phyloP scores from a whole-genome alignment of 1,140 invertebrate genomes.

The Delia radicum region DNA sequence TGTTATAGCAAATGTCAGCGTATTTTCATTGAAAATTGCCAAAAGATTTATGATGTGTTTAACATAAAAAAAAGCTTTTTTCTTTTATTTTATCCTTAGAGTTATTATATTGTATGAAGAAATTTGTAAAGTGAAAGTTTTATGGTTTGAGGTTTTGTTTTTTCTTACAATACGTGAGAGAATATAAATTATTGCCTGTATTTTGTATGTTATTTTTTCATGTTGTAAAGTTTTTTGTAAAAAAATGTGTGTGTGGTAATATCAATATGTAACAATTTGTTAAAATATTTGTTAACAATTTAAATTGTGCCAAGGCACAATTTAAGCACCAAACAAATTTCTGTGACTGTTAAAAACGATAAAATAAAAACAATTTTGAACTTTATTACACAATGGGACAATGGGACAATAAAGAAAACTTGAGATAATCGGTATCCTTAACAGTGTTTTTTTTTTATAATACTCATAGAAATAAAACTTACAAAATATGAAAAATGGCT shows the following conservation, averaged over 20 bases:
- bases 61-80: not conserved
- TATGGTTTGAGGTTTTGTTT: not conserved
- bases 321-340: too few relatives aligned
- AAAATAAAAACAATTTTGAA: too few relatives aligned
- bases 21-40: slow-evolving; percentile 11
- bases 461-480: too few relatives aligned
- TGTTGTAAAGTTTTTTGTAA: not conserved
- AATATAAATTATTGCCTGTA: slow-evolving; percentile 1
- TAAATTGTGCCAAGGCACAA: too few relatives aligned
- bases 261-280: not conserved
- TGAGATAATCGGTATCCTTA: too few relatives aligned
- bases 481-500: too few relatives aligned
- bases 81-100: not conserved
- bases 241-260: not conserved
- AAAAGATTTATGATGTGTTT: slow-evolving; percentile 13
- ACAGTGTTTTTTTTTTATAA: too few relatives aligned
- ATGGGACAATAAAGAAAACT: too few relatives aligned
- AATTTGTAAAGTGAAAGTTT: not conserved
- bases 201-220: too few relatives aligned
- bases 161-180: not conserved
- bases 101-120: not conserved
- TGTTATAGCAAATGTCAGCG: slow-evolving; percentile 8
- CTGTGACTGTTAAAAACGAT: too few relatives aligned
- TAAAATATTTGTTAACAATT: not conserved
- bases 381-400: too few relatives aligned